phyloP scores from a whole-genome alignment of 1,140 invertebrate genomes.

The Mercenaria mercenaria region DNA sequence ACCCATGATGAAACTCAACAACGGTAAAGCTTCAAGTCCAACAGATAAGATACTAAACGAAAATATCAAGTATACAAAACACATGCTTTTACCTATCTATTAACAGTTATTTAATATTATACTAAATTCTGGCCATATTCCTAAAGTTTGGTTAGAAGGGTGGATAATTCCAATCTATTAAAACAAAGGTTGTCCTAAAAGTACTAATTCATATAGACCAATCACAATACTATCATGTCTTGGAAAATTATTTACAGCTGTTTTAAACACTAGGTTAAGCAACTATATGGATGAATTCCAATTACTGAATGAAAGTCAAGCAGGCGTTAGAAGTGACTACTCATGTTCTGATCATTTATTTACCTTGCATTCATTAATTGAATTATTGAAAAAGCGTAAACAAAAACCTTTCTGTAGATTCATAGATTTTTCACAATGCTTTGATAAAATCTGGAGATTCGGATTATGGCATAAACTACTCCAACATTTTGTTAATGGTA shows the following conservation, averaged over 20 bases:
- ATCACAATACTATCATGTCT: conserved; percentile 63
- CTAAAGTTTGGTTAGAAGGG: conserved; percentile 8
- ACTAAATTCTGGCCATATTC: conserved; percentile 2
- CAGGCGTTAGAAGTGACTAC: conserved; percentile 47
- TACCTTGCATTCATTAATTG: conserved; percentile 26
- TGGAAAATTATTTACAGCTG: conserved; percentile 65
- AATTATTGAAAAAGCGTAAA: conserved; percentile 28
- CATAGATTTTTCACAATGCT: conserved; percentile 44
- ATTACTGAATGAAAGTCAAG: conserved; percentile 53
- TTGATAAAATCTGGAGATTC: conserved; percentile 45
- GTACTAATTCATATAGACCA: conserved; percentile 56
- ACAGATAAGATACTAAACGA: conserved; percentile 2
- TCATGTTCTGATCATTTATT: conserved; percentile 42
- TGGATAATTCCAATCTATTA: conserved; percentile 52
- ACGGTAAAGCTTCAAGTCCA: neutral
- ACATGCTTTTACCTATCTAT: conserved; percentile 15
- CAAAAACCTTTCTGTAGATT: conserved; percentile 44
- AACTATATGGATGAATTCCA: conserved; percentile 15
- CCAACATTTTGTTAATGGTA: conserved; percentile 19
- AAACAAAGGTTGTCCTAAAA: conserved; percentile 46
- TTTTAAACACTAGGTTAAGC: conserved; percentile 59
- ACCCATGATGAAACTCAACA: neutral
- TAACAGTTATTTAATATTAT: conserved; percentile 16
- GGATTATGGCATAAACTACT: conserved; percentile 53
- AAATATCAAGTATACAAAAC: conserved; percentile 24